These are phyloP conservation scores for Heliothis virescens DNA, from an alignment of 1,140 invertebrate genomes.

Conservation along the genomic window DNA sequence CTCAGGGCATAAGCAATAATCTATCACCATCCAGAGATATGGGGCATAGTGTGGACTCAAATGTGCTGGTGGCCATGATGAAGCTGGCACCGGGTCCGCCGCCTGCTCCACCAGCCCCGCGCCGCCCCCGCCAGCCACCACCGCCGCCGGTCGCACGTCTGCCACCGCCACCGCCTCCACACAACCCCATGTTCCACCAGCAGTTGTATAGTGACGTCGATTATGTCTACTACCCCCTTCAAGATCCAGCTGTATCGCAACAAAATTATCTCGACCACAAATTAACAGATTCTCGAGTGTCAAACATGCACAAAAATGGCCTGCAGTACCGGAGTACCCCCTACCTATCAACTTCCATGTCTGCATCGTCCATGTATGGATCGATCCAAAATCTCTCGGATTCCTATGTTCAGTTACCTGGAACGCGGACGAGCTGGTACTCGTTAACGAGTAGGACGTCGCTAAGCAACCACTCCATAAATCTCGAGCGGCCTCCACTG, in stretches of 20 bases:
- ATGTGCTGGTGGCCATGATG: constrained; percentile 88
- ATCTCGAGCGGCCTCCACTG: constrained; percentile 87
- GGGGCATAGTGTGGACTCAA: constrained; percentile 78
- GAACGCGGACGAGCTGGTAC: constrained; percentile 86
- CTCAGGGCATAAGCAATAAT: constrained; percentile 73
- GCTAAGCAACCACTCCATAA: constrained; percentile 85
- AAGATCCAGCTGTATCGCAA: constrained; percentile 94
- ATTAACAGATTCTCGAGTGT: constrained; percentile 86
- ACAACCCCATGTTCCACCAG: constrained; percentile 93
- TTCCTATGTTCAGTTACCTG: constrained; percentile 89
- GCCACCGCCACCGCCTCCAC: constrained; percentile 88
- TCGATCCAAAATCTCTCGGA: constrained; percentile 92
- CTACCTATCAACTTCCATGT: constrained; percentile 89
- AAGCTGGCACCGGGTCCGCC: constrained; percentile 86
- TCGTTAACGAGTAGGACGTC: constrained; percentile 86
- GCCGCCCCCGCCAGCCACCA: constrained; percentile 85
- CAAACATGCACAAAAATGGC: constrained; percentile 88
- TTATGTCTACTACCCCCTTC: constrained; percentile 95
- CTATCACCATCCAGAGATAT: constrained; percentile 76
- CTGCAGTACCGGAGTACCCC: constrained; percentile 93
- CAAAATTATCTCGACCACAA: constrained; percentile 96
- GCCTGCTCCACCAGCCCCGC: constrained; percentile 85
- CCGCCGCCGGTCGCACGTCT: constrained; percentile 87
- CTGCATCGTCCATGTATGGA: constrained; percentile 89
- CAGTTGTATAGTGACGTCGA: constrained; percentile 96